Conservation (phyloP, 2,113 vertebrate species). For the Mesitornis unicolor region DNA sequence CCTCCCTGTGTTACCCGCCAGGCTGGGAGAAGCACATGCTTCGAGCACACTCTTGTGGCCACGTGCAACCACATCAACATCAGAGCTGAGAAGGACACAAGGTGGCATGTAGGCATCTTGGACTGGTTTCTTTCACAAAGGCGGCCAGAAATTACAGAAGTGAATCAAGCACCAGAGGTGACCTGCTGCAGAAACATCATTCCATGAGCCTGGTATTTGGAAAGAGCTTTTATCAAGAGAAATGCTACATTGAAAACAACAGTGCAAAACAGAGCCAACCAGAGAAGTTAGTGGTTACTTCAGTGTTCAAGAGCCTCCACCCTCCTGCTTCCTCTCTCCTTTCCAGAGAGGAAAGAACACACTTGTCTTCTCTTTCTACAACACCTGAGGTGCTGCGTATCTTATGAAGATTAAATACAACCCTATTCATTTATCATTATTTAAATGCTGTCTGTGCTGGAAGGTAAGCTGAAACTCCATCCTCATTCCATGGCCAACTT, state of each 20-base stretch:
- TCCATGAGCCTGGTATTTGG: neutral
- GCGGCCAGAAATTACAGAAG: neutral
- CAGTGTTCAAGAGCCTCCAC: neutral
- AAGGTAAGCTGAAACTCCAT: neutral
- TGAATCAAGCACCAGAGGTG: neutral
- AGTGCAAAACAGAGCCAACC: neutral
- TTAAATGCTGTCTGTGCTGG: neutral
- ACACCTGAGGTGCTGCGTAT: neutral
- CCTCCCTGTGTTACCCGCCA: rapidly evolving
- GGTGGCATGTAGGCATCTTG: neutral
- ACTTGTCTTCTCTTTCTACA: neutral
- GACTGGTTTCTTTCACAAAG: neutral
- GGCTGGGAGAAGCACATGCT: neutral
- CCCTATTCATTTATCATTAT: neutral
- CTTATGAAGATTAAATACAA: neutral
- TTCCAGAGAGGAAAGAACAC: neutral
- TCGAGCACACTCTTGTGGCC: neutral
- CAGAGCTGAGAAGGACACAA: neutral
- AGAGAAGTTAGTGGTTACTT: neutral
- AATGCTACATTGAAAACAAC: neutral
- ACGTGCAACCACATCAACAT: neutral
- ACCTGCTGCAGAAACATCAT: neutral
- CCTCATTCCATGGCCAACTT: neutral
- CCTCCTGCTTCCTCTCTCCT: neutral
- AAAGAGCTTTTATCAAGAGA: neutral